Base-by-base conservation (phyloP, 1,140 invertebrate genomes). In the Belonocnema kinseyi region DNA sequence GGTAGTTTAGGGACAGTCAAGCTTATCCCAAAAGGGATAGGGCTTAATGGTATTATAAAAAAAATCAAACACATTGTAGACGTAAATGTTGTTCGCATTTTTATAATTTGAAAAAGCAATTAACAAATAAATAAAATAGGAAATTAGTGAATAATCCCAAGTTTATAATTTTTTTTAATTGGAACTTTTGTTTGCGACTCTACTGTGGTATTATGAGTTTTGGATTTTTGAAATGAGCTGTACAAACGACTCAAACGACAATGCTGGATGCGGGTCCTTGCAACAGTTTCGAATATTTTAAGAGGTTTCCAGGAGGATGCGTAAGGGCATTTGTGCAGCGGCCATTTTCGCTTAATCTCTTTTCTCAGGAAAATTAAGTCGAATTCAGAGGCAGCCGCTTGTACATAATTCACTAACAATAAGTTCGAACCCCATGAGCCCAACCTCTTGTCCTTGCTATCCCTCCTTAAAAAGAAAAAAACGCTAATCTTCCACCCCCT, bases 341-440 rank as follows among this genome's bases (percentile, higher is more conserved):
- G 72, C 78, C 78, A 86, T 83, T 87, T 87, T 85, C 80, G 80
- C 76, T 81, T 87, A 86, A 86, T 87, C 83, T 85, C 80, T 82
- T 85, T 85, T 88, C 86, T 78, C 79, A 81, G 79, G 83, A 85
- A 88, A 88, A 88, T 87, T 86, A 86, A 86, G 82, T 80, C 75
- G 82, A 85, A 88, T 88, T 88, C 83, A 83, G 56, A 71, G 50
- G 78, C 86, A 85, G 74, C 73, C 79, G 76, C 19, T 87, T 80
- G 86, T 81, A 78, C 73, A 83, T 86, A 88, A 88, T 76, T 82
- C 79, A 81, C 75, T 81, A 81, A 88, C 86, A 88, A 88, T 88
- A 79, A 82, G 51, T 58, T 21, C 50, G 72, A 81, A 80, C 46
- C 58, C 40, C 66, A 52, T 80, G 50, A 53, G 71, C 33, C 78